These are phyloP conservation scores for Numenius arquata DNA, from an alignment of 2,113 vertebrate genomes.

Conservation along the genomic window DNA sequence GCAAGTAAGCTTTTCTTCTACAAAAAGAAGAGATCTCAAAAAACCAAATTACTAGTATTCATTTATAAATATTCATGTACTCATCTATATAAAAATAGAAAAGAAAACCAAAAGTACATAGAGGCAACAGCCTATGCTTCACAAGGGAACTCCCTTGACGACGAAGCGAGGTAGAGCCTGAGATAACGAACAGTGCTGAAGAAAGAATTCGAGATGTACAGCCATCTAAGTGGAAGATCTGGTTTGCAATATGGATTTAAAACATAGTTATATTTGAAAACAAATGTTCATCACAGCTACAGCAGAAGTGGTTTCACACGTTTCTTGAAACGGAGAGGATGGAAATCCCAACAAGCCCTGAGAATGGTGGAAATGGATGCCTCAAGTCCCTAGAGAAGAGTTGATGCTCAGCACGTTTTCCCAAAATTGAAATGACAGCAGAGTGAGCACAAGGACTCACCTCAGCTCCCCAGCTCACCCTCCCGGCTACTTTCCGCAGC, in stretches of 20 bases:
- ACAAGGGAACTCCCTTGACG: neutral
- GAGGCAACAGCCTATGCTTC: neutral
- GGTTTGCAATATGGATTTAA: neutral
- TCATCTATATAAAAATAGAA: neutral
- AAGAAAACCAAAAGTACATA: neutral
- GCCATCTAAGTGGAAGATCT: neutral
- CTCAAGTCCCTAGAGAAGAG: neutral
- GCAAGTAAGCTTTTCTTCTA: neutral
- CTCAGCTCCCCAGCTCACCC: neutral
- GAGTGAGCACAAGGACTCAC: neutral
- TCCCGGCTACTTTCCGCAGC: neutral
- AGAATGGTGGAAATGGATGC: neutral
- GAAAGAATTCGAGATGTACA: neutral
- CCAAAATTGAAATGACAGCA: accelerated
- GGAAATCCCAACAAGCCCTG: neutral
- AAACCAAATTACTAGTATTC: neutral
- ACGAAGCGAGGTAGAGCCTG: neutral
- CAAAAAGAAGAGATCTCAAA: neutral
- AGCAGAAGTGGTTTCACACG: neutral
- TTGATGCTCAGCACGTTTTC: neutral
- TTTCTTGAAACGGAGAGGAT: neutral
- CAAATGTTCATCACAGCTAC: neutral
- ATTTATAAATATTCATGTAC: neutral
- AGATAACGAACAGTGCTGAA: accelerated
- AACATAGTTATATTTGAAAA: neutral